These are phyloP conservation scores for Anthrax anthrax DNA, from an alignment of 2,888 invertebrate genomes.

Conservation along the genomic window DNA sequence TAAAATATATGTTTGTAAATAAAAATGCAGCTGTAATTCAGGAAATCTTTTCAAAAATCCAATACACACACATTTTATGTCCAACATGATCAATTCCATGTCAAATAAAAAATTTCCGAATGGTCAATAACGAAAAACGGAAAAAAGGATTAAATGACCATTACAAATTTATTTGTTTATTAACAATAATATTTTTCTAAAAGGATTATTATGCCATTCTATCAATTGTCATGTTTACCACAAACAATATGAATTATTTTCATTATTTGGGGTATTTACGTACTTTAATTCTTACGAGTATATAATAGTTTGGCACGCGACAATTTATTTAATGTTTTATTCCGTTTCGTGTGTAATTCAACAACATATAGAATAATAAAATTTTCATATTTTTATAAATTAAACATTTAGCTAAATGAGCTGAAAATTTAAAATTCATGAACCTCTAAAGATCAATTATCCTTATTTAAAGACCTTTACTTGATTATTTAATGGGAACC, in stretches of 20 bases:
- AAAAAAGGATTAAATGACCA: neutral
- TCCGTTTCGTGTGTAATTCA: too few species aligned
- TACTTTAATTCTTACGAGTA: too few species aligned
- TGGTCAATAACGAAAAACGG: neutral
- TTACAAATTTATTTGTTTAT: neutral
- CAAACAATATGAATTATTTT: neutral
- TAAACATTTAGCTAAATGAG: neutral
- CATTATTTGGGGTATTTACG: too few species aligned
- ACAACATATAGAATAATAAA: too few species aligned
- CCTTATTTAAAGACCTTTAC: conserved; percentile 8
- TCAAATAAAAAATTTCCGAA: too few species aligned
- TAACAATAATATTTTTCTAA: neutral
- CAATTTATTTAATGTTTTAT: conserved; percentile 2
- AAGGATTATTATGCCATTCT: conserved; percentile 1
- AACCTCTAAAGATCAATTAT: conserved; percentile 7
- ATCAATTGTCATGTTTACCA: neutral
- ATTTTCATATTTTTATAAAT: neutral
- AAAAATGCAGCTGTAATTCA: neutral
- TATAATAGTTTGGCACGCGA: conserved; percentile 5
- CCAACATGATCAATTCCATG: too few species aligned
- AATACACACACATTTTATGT: neutral
- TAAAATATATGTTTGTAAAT: too few species aligned
- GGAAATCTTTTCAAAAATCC: neutral
- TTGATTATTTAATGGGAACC: conserved; percentile 6
- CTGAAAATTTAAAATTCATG: conserved; percentile 1